Evolutionary conservation across 2,888 invertebrate genomes (phyloP).

Genomic region (Cephus runcator): DNA sequence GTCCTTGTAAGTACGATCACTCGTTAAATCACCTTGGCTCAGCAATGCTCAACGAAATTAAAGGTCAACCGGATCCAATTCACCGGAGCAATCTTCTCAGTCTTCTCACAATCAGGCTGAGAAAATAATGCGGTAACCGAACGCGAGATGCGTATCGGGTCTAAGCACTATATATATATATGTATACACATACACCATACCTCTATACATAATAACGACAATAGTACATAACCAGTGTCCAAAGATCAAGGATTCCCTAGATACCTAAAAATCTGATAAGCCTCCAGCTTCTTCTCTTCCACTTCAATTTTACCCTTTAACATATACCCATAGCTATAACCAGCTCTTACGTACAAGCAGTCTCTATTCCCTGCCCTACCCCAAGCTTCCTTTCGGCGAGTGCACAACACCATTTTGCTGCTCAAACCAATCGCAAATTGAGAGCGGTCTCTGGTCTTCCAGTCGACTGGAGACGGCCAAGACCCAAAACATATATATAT

Average conservation of each 20-base stretch:
- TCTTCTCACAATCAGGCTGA: conserved; percentile 27
- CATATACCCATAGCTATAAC: not conserved
- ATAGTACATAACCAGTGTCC: not conserved
- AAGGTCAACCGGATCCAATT: conserved; percentile 39
- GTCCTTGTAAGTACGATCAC: not conserved
- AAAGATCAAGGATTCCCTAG: not conserved
- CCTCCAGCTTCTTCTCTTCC: not conserved
- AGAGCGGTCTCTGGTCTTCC: not conserved
- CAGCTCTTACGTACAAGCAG: not conserved
- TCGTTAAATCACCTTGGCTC: conserved; percentile 22
- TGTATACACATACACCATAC: not conserved
- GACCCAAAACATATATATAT: not conserved
- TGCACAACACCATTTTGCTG: not conserved
- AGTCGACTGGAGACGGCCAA: not conserved
- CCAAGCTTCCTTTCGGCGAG: not conserved
- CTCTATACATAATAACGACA: not conserved
- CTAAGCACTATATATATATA: not conserved
- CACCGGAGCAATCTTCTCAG: conserved; percentile 36
- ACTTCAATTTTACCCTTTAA: not conserved
- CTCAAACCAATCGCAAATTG: not conserved
- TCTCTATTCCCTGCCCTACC: not conserved
- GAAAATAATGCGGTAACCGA: conserved; percentile 1
- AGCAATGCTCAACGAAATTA: conserved; percentile 33
- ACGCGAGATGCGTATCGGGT: not conserved
- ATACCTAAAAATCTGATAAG: not conserved